phyloP scores from a whole-genome alignment of 2,888 invertebrate species.

The Caenorhabditis afra region DNA sequence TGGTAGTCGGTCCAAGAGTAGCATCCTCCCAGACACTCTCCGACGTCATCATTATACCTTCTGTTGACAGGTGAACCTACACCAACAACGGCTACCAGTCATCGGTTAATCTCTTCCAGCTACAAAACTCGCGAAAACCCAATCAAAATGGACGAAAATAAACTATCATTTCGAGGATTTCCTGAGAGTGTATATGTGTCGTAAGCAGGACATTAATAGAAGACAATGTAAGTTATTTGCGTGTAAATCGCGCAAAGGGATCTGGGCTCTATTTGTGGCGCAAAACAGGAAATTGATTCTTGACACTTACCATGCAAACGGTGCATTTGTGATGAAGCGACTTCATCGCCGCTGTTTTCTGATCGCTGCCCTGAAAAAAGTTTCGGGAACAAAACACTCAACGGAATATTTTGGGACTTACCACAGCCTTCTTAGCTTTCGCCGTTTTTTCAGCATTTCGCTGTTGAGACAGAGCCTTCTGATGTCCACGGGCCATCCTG shows the following conservation, averaged over 20 bases:
- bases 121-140: constrained; percentile 32
- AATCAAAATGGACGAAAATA: constrained; percentile 35
- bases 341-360: constrained; percentile 94
- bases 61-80: constrained; percentile 25
- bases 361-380: constrained; percentile 88
- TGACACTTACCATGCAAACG: constrained; percentile 84
- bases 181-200: constrained; percentile 3
- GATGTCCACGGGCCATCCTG: constrained; percentile 96
- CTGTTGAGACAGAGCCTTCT: constrained; percentile 94
- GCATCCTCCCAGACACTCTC: constrained; percentile 9
- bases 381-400: background rate
- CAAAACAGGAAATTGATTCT: constrained; percentile 18
- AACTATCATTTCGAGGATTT: no score
- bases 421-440: constrained; percentile 54
- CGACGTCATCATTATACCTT: constrained; percentile 23
- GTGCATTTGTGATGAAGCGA: constrained; percentile 92
- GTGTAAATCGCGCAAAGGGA: constrained; percentile 1
- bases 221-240: background rate
- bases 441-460: constrained; percentile 59
- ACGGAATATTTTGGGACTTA: background rate
- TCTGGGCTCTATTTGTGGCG: background rate
- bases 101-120: constrained; percentile 19
- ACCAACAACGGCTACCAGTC: constrained; percentile 3
- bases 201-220: constrained; percentile 15
- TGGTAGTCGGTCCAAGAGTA: background rate